These are phyloP conservation scores for Eledona agricola DNA, from an alignment of 2,888 invertebrate species.

Conservation along the genomic window DNA sequence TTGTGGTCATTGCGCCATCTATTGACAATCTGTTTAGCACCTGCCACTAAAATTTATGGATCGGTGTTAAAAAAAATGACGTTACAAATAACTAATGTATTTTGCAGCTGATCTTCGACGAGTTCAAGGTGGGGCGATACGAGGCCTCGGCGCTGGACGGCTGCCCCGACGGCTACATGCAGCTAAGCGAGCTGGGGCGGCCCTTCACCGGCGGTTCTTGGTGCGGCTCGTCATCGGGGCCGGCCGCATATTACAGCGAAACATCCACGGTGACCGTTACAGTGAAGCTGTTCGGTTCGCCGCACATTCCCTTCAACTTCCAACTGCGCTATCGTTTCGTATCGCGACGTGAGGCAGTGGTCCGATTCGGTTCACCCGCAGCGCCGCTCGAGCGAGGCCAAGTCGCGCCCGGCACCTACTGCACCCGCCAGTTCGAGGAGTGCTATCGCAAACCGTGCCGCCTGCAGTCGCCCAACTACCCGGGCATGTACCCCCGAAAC, in stretches of 20 bases:
- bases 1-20: no score
- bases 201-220: slow-evolving; percentile 91
- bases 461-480: slow-evolving; percentile 90
- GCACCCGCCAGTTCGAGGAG: slow-evolving; percentile 85
- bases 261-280: slow-evolving; percentile 89
- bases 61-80: no score
- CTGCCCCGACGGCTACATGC: slow-evolving; percentile 89
- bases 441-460: slow-evolving; percentile 87
- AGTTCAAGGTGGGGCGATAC: slow-evolving; percentile 86
- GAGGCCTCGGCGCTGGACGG: slow-evolving; percentile 77
- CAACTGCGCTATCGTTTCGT: slow-evolving; percentile 84
- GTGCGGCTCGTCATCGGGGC: slow-evolving; percentile 85
- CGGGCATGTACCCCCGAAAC: slow-evolving; percentile 87
- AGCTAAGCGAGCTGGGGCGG: slow-evolving; percentile 84
- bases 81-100: slow-evolving; percentile 29
- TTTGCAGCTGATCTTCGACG: slow-evolving; percentile 81
- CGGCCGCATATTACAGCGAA: slow-evolving; percentile 88
- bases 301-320: slow-evolving; percentile 82
- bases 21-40: no score
- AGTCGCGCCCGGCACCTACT: slow-evolving; percentile 71
- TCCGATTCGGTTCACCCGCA: slow-evolving; percentile 78
- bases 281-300: slow-evolving; percentile 78
- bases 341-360: slow-evolving; percentile 80
- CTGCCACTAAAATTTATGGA: no score
- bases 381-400: slow-evolving; percentile 84